These are phyloP conservation scores for Caenorhabditis inopinata DNA, from an alignment of 1,140 invertebrate species.

Conservation along the genomic window DNA sequence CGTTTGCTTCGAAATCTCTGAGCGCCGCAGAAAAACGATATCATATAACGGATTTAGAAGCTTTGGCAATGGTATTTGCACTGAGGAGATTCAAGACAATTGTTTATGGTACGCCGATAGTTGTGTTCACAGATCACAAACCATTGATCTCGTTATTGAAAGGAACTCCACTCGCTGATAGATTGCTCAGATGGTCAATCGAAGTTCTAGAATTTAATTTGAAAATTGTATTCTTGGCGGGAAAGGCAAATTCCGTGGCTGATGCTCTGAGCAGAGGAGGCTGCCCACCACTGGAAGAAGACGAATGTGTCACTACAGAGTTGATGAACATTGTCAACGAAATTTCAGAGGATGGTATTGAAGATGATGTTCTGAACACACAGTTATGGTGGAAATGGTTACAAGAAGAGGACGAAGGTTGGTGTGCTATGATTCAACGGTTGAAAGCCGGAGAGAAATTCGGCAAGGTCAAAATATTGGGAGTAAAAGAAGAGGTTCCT, in stretches of 20 bases:
- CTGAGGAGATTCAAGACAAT: neutral
- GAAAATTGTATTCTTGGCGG: neutral
- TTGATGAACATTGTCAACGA: neutral
- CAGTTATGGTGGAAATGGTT: neutral
- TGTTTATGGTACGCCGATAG: neutral
- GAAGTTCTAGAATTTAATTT: neutral
- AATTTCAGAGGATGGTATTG: too few species aligned
- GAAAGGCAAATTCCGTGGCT: neutral
- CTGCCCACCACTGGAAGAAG: neutral
- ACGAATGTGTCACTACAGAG: neutral
- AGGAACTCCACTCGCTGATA: neutral
- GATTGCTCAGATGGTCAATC: neutral
- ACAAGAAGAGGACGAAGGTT: neutral
- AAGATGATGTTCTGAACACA: neutral
- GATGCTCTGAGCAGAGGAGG: neutral
- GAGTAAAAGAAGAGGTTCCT: neutral
- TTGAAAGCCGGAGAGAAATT: neutral
- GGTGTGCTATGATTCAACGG: neutral
- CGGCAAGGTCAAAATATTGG: neutral
- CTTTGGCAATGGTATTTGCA: slow-evolving; percentile 27
- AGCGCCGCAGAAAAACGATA: slow-evolving; percentile 39
- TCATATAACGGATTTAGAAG: slow-evolving; percentile 38
- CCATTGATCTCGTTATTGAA: neutral
- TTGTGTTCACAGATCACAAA: neutral
- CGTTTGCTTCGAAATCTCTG: slow-evolving; percentile 35